Base-by-base conservation (phyloP, 2,888 invertebrate genomes). In the Crepidodera aurea region DNA sequence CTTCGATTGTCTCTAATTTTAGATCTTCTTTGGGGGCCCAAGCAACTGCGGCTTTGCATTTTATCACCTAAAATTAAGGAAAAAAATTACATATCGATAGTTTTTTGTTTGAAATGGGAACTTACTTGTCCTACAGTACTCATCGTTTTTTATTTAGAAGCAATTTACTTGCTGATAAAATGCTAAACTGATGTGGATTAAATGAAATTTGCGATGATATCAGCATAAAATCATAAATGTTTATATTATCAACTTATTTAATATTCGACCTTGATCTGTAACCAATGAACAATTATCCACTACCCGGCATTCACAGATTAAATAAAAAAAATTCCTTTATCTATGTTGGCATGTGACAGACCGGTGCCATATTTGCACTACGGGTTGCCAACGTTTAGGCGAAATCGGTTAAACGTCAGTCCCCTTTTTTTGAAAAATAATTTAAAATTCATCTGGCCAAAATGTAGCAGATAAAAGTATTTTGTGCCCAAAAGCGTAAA, bases 41-140 rank as follows among this genome's bases (percentile, higher is more conserved):
- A 2, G 98, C 98, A 13, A 99, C 94, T 1, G 98, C 98, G 16
- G 99, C 99, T 77, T 87, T 88, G 81, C 98, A 99, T 74, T 87
- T 90, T 70, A 99, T 98, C 46, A 73, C 69, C 82, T 82, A 60
- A 15, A 71, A 67, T 13, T 42, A 42, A 22, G 13, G 1, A 8
- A 10, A 16, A n/a, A n/a, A 10, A 44, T 5, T 5, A 13, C 13
- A 22, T 16, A 16, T n/a, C 25, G 25, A 29, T 8, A 54, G 7
- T 34, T 34, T 10, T 16, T 51, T 13, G 1, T 2, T n/a, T 10
- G 12, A 16, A 13, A 7, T 32, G 15, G 34, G 8, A 34, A 51
- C 12, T 34, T 51, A 51, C 55, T 18, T 46, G 4, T 13, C 55
- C 46, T 22, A 7, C 44, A 13, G 46, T 55, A 34, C 29, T 34